Conservation (phyloP, 1,140 invertebrate species). For the Dinothrombium tinctorium region DNA sequence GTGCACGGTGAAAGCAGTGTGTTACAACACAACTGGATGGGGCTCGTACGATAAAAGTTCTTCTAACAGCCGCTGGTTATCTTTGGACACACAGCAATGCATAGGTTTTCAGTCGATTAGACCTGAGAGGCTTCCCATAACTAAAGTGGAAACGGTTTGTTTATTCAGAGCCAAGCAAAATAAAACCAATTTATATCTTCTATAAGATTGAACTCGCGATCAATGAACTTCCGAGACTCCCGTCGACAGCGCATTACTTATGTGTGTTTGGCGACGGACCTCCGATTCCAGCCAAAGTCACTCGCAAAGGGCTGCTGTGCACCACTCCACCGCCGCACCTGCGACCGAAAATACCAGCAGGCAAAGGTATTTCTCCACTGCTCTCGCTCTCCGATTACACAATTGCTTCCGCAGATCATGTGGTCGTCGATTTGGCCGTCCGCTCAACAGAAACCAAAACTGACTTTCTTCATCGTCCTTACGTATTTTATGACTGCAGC, state of each 20-base stretch:
- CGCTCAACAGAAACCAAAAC: conserved; percentile 77
- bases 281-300: conserved; percentile 59
- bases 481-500: conserved; percentile 82
- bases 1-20: neutral
- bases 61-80: neutral
- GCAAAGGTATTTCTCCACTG: too few species aligned
- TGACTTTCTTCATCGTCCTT: conserved; percentile 70
- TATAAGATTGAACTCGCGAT: conserved; percentile 63
- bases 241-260: conserved; percentile 61
- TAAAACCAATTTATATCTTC: too few species aligned
- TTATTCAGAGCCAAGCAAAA: too few species aligned
- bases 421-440: conserved; percentile 71
- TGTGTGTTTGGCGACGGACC: conserved; percentile 62
- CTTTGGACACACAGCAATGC: neutral
- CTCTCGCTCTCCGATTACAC: too few species aligned
- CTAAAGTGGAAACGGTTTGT: conserved; percentile 56
- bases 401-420: too few species aligned
- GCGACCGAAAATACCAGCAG: conserved; percentile 50
- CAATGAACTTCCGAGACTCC: conserved; percentile 60
- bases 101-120: conserved; percentile 17
- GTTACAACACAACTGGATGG: neutral
- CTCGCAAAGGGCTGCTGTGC: conserved; percentile 49
- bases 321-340: conserved; percentile 47
- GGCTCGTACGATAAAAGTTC: neutral
- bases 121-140: conserved; percentile 67